These are phyloP conservation scores for Callyntrura sp. DNA, from an alignment of 2,888 invertebrate species.

Conservation along the genomic window DNA sequence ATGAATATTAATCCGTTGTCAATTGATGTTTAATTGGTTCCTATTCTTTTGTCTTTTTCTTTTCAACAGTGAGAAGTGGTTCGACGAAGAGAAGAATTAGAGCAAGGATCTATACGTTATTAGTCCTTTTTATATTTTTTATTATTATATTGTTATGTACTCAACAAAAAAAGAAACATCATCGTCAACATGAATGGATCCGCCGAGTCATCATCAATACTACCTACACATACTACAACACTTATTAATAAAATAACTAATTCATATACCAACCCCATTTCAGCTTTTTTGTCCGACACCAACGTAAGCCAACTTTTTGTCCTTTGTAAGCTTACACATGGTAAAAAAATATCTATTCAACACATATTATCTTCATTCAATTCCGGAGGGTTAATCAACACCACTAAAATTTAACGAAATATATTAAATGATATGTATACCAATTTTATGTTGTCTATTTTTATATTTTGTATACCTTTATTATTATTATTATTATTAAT, in stretches of 20 bases:
- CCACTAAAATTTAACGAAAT: constrained; percentile 21
- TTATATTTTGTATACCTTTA: constrained; percentile 70
- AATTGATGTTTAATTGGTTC: constrained; percentile 65
- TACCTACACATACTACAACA: constrained; percentile 23
- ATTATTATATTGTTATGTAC: constrained; percentile 64
- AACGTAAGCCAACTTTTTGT: neutral
- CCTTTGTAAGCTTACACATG: too few relatives aligned
- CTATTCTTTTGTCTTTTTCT: constrained; percentile 79
- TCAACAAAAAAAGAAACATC: constrained; percentile 56
- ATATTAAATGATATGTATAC: constrained; percentile 67
- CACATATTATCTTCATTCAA: constrained; percentile 26
- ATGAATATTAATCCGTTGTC: neutral
- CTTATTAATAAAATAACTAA: constrained; percentile 14
- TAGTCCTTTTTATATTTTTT: constrained; percentile 74
- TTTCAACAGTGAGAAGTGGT: constrained; percentile 90
- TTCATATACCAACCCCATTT: constrained; percentile 1
- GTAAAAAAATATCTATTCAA: neutral
- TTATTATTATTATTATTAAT: constrained; percentile 33
- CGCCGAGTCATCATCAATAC: constrained; percentile 71
- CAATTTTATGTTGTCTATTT: constrained; percentile 76
- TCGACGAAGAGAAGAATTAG: constrained; percentile 86
- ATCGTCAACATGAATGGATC: constrained; percentile 54
- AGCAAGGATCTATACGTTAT: constrained; percentile 72
- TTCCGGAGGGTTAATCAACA: constrained; percentile 33
- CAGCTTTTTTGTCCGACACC: constrained; percentile 28